Conservation (phyloP, 2,797 vertebrate genomes). For the Cuniculus paca region DNA sequence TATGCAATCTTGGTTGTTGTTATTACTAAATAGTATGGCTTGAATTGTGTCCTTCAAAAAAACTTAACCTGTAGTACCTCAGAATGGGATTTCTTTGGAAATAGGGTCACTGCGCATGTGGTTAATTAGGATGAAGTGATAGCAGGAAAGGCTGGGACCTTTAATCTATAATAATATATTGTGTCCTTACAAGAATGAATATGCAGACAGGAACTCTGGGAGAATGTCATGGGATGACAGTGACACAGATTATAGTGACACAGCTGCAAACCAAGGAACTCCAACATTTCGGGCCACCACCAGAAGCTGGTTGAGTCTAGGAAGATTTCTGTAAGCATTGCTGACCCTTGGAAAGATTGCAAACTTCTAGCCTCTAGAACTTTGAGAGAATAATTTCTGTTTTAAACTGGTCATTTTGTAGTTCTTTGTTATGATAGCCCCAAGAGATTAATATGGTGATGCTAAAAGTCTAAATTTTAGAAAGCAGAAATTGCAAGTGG, state of each 20-base stretch:
- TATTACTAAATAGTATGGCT: background rate
- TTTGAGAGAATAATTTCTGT: background rate
- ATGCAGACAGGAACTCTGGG: background rate
- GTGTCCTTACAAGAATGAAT: background rate
- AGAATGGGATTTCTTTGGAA: constrained; percentile 20
- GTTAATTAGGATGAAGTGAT: background rate
- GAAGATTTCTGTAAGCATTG: background rate
- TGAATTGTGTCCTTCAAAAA: background rate
- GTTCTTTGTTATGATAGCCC: background rate
- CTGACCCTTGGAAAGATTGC: background rate
- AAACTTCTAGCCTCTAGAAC: background rate
- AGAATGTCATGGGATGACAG: background rate
- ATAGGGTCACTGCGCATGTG: background rate
- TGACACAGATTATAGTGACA: background rate
- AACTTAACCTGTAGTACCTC: background rate
- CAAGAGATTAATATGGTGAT: background rate
- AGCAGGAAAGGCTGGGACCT: background rate
- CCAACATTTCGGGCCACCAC: background rate
- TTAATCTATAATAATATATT: background rate
- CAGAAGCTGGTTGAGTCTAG: background rate
- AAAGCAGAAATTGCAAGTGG: background rate
- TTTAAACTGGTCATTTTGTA: background rate
- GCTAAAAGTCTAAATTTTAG: background rate
- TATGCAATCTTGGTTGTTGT: too few relatives aligned
- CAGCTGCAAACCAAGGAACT: background rate